Percentiles rank a stretch among this genome's conserved stretches.
These are phyloP conservation scores for Diaphora mendica DNA, from an alignment of 2,888 invertebrate genomes.

Conservation along the genomic window DNA sequence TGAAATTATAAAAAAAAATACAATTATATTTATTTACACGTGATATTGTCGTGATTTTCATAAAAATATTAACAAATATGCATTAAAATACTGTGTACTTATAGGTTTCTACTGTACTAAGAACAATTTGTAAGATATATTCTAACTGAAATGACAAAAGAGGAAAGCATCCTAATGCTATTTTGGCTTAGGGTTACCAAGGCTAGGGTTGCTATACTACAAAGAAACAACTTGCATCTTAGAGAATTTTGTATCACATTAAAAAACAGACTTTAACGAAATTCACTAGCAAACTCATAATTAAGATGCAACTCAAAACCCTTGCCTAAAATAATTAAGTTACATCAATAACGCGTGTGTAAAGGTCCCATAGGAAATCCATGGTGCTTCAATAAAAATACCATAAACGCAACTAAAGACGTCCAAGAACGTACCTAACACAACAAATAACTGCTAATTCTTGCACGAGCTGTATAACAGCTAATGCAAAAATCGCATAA, in stretches of 20 bases:
- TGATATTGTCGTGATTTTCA: too few species aligned
- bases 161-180: not conserved
- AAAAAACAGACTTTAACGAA: not conserved
- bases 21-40: too few species aligned
- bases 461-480: conserved; percentile 13
- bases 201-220: not conserved
- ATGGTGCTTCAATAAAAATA: not conserved
- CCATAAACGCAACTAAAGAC: not conserved
- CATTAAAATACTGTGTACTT: too few species aligned
- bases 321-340: not conserved
- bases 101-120: too few species aligned
- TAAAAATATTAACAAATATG: too few species aligned
- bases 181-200: too few species aligned
- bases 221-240: not conserved
- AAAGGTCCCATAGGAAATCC: not conserved
- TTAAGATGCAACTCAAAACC: not conserved
- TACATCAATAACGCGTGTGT: not conserved
- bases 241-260: not conserved
- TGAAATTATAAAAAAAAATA: too few species aligned
- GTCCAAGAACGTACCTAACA: not conserved
- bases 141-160: not conserved
- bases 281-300: not conserved
- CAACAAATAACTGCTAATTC: conserved; percentile 10
- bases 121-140: not conserved
- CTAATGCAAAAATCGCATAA: conserved; percentile 25